Conservation (phyloP, 2,888 invertebrate genomes). For the Leptura quadrifasciata region DNA sequence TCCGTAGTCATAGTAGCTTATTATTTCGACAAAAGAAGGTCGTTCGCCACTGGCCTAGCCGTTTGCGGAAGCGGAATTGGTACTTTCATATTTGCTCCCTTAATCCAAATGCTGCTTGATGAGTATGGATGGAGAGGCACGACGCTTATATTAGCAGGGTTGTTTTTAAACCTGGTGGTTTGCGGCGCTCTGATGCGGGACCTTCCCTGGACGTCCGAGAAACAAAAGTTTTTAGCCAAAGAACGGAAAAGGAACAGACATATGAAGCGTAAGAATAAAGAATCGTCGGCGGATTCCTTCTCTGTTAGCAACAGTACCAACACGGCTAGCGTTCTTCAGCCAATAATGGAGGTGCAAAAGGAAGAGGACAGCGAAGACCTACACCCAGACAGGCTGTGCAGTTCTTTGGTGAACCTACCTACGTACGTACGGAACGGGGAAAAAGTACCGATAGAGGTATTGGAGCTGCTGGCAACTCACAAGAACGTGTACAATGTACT, state of each 20-base stretch:
- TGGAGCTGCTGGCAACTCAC: slow-evolving; percentile 82
- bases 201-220: slow-evolving; percentile 80
- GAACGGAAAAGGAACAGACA: slow-evolving; percentile 79
- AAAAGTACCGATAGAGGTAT: slow-evolving; percentile 85
- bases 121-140: slow-evolving; percentile 91
- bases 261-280: slow-evolving; percentile 75
- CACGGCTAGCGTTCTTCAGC: slow-evolving; percentile 77
- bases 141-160: slow-evolving; percentile 86
- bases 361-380: slow-evolving; percentile 65
- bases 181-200: slow-evolving; percentile 90
- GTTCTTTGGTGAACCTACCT: slow-evolving; percentile 89
- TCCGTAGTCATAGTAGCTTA: slow-evolving; percentile 93
- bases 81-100: slow-evolving; percentile 89
- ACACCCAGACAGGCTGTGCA: slow-evolving; percentile 78
- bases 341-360: slow-evolving; percentile 73
- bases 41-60: slow-evolving; percentile 89
- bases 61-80: slow-evolving; percentile 93
- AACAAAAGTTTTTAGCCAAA: slow-evolving; percentile 79
- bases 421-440: slow-evolving; percentile 88
- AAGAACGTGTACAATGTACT: slow-evolving; percentile 84
- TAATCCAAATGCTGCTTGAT: slow-evolving; percentile 83
- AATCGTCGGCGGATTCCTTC: slow-evolving; percentile 82
- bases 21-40: slow-evolving; percentile 90
- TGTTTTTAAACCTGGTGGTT: slow-evolving; percentile 88
- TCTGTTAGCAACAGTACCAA: slow-evolving; percentile 82